A percentile compares a stretch with the other conserved stretches of the same genome.
Conservation (phyloP, 1,140 invertebrate genomes). For the Daktulosphaira vitifoliae region DNA sequence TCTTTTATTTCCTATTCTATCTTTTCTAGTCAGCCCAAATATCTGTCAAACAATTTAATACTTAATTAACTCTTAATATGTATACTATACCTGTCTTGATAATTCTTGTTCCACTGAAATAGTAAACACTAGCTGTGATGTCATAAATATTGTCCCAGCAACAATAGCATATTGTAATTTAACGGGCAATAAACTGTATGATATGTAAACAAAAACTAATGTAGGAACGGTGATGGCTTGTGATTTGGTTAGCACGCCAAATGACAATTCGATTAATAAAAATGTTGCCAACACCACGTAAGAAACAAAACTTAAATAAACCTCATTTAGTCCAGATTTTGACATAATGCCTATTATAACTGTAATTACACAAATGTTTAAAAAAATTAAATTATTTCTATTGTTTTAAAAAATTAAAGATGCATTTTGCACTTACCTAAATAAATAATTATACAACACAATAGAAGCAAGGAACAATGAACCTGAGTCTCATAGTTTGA, state of each 20-base stretch:
- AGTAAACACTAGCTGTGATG: slow-evolving; percentile 53
- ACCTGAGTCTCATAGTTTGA: slow-evolving; percentile 37
- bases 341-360: slow-evolving; percentile 65
- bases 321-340: slow-evolving; percentile 75
- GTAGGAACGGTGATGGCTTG: slow-evolving; percentile 35
- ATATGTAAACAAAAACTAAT: slow-evolving; percentile 76
- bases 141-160: slow-evolving; percentile 57
- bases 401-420: neutral
- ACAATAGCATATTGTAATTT: slow-evolving; percentile 67
- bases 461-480: slow-evolving; percentile 27
- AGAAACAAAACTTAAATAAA: slow-evolving; percentile 71
- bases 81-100: slow-evolving; percentile 13
- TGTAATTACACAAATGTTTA: slow-evolving; percentile 48
- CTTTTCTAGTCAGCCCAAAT: no score
- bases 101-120: slow-evolving; percentile 2
- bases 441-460: slow-evolving; percentile 35
- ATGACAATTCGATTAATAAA: slow-evolving; percentile 53
- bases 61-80: no score
- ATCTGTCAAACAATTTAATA: no score
- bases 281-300: slow-evolving; percentile 69
- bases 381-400: slow-evolving; percentile 21
- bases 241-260: slow-evolving; percentile 36
- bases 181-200: slow-evolving; percentile 77
- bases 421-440: slow-evolving; percentile 24
- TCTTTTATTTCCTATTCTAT: no score